phyloP scores from a whole-genome alignment of 2,797 vertebrate genomes.

The Sebastes taczanowskii region DNA sequence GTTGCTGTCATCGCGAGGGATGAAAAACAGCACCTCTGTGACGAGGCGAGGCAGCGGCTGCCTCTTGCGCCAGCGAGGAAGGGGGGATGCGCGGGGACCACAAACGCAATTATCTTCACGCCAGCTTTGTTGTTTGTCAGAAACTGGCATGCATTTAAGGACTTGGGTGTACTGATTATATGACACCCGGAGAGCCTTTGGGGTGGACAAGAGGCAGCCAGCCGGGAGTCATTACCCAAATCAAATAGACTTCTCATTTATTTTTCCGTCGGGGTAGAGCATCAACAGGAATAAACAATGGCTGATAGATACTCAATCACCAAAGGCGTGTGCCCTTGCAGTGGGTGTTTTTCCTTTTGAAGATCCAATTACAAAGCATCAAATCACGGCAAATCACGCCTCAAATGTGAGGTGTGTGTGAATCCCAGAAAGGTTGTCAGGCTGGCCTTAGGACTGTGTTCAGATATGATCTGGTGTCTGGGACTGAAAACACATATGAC shows the following conservation, averaged over 20 bases:
- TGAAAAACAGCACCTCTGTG: constrained; percentile 78
- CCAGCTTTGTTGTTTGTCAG: constrained; percentile 78
- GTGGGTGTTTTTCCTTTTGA: constrained; percentile 34
- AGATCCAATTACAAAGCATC: constrained; percentile 50
- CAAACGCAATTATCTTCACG: constrained; percentile 75
- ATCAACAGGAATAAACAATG: constrained; percentile 62
- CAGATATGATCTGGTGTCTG: constrained; percentile 48
- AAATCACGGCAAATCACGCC: constrained; percentile 32
- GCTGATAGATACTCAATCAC: constrained; percentile 58
- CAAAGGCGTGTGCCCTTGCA: constrained; percentile 12
- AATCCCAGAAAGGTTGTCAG: constrained; percentile 3
- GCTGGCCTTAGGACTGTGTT: constrained; percentile 32
- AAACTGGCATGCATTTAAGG: constrained; percentile 69
- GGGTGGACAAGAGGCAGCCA: constrained; percentile 70
- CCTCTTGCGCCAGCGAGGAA: constrained; percentile 56
- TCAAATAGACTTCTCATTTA: constrained; percentile 77
- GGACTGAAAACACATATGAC: constrained; percentile 60
- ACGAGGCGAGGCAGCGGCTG: constrained; percentile 64
- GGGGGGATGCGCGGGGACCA: constrained; percentile 53
- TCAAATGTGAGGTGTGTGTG: constrained; percentile 6
- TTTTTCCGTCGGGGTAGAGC: constrained; percentile 58
- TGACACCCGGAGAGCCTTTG: constrained; percentile 69
- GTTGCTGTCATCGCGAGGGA: constrained; percentile 65
- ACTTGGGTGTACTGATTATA: constrained; percentile 73
- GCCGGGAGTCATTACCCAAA: constrained; percentile 75